These are phyloP conservation scores for Therioaphis trifolii DNA, from an alignment of 2,888 invertebrate species.

Conservation along the genomic window DNA sequence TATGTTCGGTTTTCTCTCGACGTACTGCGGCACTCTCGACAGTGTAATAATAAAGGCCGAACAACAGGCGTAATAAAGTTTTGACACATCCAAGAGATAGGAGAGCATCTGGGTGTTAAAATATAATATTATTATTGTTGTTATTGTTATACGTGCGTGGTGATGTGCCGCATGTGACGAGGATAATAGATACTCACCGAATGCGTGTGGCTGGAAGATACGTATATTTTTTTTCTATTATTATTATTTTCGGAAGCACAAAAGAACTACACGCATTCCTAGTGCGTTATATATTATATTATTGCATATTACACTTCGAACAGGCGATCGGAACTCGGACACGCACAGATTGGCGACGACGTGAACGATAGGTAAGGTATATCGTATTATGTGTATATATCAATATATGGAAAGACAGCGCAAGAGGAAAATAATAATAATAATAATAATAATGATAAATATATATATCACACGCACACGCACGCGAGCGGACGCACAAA, in stretches of 20 bases:
- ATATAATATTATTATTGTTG: conserved; percentile 24
- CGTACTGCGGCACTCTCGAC: not conserved
- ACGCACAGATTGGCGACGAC: not conserved
- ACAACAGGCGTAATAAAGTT: not conserved
- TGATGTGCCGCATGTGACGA: not conserved
- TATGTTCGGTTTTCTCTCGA: not conserved
- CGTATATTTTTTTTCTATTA: conserved; percentile 1
- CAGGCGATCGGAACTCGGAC: not conserved
- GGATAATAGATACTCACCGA: conserved; percentile 33
- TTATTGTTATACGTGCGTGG: not conserved
- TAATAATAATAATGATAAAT: conserved; percentile 6
- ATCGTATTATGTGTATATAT: not conserved
- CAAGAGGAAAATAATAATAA: not conserved
- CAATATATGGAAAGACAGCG: not conserved
- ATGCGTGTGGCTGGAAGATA: not conserved
- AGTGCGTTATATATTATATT: not conserved
- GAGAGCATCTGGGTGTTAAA: not conserved
- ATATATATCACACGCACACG: not conserved
- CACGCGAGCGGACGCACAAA: not conserved
- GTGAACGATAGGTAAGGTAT: not conserved
- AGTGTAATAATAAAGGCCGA: not conserved
- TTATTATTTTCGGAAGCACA: conserved; percentile 33
- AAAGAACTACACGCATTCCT: conserved; percentile 60
- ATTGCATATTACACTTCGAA: not conserved
- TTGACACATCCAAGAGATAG: not conserved